phyloP scores from a whole-genome alignment of 2,113 vertebrate species.

The Sturnus vulgaris region DNA sequence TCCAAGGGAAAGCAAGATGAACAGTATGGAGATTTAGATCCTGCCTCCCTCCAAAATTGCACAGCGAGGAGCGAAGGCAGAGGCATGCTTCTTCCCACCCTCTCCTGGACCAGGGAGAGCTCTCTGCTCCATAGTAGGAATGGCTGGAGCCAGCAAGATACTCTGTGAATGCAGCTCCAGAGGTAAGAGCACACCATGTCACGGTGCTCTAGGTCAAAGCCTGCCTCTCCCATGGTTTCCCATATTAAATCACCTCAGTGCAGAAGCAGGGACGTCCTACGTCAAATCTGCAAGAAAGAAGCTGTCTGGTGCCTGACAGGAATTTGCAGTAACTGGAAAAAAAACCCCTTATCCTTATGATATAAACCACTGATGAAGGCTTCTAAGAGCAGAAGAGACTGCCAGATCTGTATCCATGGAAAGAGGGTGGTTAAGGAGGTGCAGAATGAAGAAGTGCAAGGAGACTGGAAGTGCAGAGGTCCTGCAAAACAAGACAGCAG shows the following conservation, averaged over 20 bases:
- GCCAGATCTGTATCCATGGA: not conserved
- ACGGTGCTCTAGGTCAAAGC: not conserved
- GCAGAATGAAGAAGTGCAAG: not conserved
- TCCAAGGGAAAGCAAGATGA: not conserved
- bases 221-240: not conserved
- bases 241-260: not conserved
- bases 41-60: not conserved
- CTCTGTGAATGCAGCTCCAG: not conserved
- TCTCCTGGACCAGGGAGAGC: not conserved
- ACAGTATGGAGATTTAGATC: not conserved
- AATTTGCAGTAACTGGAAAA: not conserved
- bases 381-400: not conserved
- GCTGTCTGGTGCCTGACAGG: not conserved
- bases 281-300: not conserved
- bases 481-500: not conserved
- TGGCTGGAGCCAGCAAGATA: not conserved
- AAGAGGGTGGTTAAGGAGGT: not conserved
- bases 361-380: not conserved
- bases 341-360: accelerated
- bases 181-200: not conserved
- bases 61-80: not conserved
- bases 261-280: not conserved
- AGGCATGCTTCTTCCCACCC: not conserved
- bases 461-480: not conserved
- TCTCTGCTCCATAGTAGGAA: not conserved